These are phyloP conservation scores for Drosophila seguyi DNA, from an alignment of 1,140 invertebrate species.

Conservation along the genomic window DNA sequence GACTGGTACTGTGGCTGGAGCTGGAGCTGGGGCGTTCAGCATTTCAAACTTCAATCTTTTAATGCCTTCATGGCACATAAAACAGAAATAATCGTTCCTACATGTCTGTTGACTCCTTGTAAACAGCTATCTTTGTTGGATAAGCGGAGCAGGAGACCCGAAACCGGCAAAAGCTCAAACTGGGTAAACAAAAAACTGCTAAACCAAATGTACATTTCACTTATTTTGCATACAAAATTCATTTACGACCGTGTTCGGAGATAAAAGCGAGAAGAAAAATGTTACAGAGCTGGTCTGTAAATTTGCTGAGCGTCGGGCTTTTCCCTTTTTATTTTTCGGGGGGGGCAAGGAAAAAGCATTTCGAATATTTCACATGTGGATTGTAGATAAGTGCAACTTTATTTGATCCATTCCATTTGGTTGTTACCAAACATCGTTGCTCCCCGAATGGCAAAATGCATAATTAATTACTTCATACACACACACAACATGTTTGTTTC, in stretches of 20 bases:
- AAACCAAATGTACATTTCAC: conserved; percentile 51
- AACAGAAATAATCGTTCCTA: conserved; percentile 38
- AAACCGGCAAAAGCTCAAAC: conserved; percentile 15
- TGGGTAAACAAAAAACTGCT: conserved; percentile 26
- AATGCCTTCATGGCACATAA: conserved; percentile 35
- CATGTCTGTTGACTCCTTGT: conserved; percentile 54
- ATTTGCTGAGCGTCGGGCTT: conserved; percentile 15
- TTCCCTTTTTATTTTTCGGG: conserved; percentile 3
- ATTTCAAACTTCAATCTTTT: conserved; percentile 50
- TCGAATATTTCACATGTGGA: conserved; percentile 21
- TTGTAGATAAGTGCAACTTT: conserved; percentile 30
- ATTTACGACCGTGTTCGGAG: conserved; percentile 48
- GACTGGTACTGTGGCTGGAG: not conserved
- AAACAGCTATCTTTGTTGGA: conserved; percentile 48
- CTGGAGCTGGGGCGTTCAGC: not conserved
- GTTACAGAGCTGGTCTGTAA: conserved; percentile 17
- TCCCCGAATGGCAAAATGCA: conserved; percentile 30
- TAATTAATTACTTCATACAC: conserved; percentile 40
- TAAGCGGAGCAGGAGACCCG: conserved; percentile 23
- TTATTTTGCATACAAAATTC: conserved; percentile 53
- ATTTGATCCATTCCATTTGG: conserved; percentile 11
- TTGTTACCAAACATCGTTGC: conserved; percentile 6
- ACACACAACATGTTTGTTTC: conserved; percentile 38
- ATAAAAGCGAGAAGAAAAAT: conserved; percentile 35
- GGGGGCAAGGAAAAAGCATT: conserved; percentile 19